Evolutionary conservation across 2,888 invertebrate genomes (phyloP).

Genomic region (Dermolepida albohirtum): DNA sequence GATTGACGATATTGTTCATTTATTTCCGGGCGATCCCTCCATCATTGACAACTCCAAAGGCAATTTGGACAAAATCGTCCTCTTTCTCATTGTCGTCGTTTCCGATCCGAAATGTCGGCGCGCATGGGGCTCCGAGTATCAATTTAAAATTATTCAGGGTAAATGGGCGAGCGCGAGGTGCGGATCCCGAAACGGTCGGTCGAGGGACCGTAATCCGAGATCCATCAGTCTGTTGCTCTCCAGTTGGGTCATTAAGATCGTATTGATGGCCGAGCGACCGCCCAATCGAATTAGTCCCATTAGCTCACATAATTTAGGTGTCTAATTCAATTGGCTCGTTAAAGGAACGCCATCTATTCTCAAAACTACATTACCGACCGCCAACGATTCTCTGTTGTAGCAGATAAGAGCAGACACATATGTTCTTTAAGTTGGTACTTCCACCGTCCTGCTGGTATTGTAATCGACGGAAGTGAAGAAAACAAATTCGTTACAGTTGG

Average conservation of each 20-base stretch:
- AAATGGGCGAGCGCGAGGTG: constrained; percentile 21
- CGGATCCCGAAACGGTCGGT: constrained; percentile 20
- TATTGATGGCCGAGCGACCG: constrained; percentile 58
- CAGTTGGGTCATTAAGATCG: constrained; percentile 49
- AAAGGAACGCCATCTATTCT: constrained; percentile 58
- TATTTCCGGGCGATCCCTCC: constrained; percentile 18
- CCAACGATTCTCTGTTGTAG: constrained; percentile 47
- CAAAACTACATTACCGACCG: constrained; percentile 57
- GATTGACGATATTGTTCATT: constrained; percentile 7
- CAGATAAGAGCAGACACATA: constrained; percentile 37
- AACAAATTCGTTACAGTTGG: constrained; percentile 12
- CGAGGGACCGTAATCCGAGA: constrained; percentile 31
- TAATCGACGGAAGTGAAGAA: constrained; percentile 1
- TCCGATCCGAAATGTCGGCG: constrained; percentile 24
- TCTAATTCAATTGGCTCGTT: constrained; percentile 62
- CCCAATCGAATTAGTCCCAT: constrained; percentile 61
- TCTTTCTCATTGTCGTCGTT: constrained; percentile 35
- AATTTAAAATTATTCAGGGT: constrained; percentile 39
- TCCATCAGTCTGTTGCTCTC: constrained; percentile 42
- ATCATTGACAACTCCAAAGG: constrained; percentile 2
- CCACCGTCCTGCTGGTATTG: not conserved
- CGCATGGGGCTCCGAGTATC: constrained; percentile 25
- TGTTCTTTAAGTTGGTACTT: constrained; percentile 27
- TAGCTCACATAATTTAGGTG: constrained; percentile 61
- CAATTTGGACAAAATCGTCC: constrained; percentile 32